A percentile compares a stretch with the other conserved stretches of the same genome.
phyloP scores from a whole-genome alignment of 2,113 vertebrate genomes.

The Anthoscopus minutus region DNA sequence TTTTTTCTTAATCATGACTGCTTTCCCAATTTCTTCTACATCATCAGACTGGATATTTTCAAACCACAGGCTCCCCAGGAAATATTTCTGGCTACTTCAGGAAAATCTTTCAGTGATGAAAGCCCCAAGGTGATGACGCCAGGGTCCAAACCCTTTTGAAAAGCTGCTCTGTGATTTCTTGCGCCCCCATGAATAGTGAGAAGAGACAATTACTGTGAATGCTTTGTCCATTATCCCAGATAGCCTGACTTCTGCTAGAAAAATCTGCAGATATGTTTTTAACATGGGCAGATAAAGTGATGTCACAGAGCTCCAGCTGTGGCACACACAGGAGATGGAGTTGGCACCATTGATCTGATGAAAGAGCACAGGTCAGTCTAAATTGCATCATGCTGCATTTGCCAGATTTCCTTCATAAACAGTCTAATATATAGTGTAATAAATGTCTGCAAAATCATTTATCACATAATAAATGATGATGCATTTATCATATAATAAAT shows the following conservation, averaged over 20 bases:
- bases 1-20: not conserved
- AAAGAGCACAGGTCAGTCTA: not conserved
- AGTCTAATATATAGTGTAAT: too few relatives aligned
- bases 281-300: not conserved
- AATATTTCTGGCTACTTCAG: not conserved
- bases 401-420: not conserved
- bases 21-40: not conserved
- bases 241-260: not conserved
- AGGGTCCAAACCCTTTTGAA: not conserved
- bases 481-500: too few relatives aligned
- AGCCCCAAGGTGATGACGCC: not conserved
- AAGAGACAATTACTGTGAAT: not conserved
- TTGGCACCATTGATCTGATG: accelerated
- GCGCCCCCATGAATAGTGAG: not conserved
- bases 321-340: not conserved
- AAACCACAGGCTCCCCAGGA: not conserved
- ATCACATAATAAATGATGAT: too few relatives aligned
- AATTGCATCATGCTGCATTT: accelerated
- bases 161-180: not conserved
- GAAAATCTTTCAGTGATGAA: not conserved
- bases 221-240: not conserved
- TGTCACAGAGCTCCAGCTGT: not conserved
- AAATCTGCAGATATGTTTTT: not conserved
- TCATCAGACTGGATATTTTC: not conserved
- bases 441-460: too few relatives aligned